Evolutionary conservation across 2,113 vertebrate genomes (phyloP).

Genomic region (Hemiscyllium ocellatum): DNA sequence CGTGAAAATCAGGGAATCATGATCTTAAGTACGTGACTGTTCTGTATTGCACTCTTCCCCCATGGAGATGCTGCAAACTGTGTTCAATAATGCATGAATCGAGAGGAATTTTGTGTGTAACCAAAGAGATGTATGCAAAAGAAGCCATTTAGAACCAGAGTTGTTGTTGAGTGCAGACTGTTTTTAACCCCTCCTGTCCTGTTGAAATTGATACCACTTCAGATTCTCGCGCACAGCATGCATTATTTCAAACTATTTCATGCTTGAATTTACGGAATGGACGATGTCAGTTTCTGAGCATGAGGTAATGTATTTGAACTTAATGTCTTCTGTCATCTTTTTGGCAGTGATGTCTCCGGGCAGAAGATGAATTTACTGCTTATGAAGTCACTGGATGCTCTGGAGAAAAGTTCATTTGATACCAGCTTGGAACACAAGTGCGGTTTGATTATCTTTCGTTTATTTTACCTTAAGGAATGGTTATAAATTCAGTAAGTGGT

Average conservation of each 20-base stretch:
- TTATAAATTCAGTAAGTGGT: neutral
- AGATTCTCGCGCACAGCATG: neutral
- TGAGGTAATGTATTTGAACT: neutral
- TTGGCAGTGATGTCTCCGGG: conserved; percentile 66
- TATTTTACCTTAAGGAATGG: neutral
- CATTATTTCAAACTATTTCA: neutral
- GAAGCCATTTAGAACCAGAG: neutral
- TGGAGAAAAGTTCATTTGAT: conserved; percentile 81
- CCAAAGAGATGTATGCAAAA: neutral
- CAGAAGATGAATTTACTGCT: conserved; percentile 69
- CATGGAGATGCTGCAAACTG: neutral
- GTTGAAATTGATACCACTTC: neutral
- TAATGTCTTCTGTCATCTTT: conserved; percentile 32
- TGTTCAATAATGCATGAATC: neutral
- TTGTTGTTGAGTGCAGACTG: neutral
- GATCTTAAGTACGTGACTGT: neutral
- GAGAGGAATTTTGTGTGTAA: neutral
- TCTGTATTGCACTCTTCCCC: neutral
- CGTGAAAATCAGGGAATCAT: neutral
- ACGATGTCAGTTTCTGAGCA: neutral
- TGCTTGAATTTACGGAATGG: neutral
- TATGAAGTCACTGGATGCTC: conserved; percentile 60
- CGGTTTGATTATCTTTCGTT: conserved; percentile 45
- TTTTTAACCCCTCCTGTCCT: neutral
- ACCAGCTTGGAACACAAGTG: conserved; percentile 79